Percentiles rank a stretch among this genome's conserved stretches.
Conservation (phyloP, 2,113 vertebrate species). For the Sialia sialis region DNA sequence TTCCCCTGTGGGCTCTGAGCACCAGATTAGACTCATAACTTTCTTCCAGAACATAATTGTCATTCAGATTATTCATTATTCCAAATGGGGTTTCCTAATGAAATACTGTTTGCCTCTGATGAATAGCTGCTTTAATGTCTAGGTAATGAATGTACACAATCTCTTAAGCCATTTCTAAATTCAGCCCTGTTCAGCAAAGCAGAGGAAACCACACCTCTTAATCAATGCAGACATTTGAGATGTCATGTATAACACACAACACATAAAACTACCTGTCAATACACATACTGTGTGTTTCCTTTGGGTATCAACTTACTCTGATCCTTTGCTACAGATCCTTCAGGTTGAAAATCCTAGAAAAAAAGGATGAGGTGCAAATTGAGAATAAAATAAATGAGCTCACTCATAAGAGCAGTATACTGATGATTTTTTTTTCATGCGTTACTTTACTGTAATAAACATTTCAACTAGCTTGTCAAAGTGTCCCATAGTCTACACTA, state of each 20-base stretch:
- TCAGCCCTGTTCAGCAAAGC: neutral
- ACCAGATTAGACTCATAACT: neutral
- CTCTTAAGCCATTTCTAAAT: neutral
- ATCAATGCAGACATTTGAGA: neutral
- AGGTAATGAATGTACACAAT: neutral
- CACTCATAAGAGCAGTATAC: neutral
- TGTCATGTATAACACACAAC: fast-evolving
- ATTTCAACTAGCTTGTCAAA: neutral
- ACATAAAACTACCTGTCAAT: neutral
- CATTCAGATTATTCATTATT: neutral
- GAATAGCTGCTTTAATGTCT: neutral
- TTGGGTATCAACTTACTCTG: conserved; percentile 81
- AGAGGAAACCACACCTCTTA: neutral
- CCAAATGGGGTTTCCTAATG: neutral
- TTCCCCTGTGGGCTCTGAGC: neutral
- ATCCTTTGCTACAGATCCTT: conserved; percentile 71
- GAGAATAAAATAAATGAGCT: neutral
- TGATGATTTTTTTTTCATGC: fast-evolving
- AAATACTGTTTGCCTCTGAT: neutral
- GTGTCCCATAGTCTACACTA: neutral
- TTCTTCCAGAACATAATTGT: neutral
- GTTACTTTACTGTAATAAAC: neutral
- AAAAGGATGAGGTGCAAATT: neutral
- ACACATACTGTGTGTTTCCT: neutral
- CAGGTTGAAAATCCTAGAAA: conserved; percentile 78